Percentiles rank a stretch among this genome's conserved stretches.
These are phyloP conservation scores for Archegozetes longisetosus DNA, from an alignment of 1,140 invertebrate species.

Conservation along the genomic window DNA sequence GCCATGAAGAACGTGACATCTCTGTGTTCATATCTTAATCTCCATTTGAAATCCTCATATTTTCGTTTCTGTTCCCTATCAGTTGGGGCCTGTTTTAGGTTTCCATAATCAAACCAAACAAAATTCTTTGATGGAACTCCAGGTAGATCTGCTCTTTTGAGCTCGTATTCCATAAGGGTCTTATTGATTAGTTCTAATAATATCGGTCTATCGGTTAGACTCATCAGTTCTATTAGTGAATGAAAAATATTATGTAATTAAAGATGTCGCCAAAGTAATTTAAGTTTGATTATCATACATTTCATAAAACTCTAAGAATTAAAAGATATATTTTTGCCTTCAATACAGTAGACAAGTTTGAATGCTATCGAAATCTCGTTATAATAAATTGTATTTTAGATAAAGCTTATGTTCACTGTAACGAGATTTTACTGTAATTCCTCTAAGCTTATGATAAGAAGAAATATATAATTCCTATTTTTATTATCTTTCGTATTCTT, in stretches of 20 bases:
- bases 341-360: too few relatives aligned
- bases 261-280: not conserved
- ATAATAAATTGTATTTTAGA: too few relatives aligned
- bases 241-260: not conserved
- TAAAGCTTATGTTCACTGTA: too few relatives aligned
- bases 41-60: not conserved
- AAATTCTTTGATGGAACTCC: constrained; percentile 7
- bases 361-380: too few relatives aligned
- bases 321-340: too few relatives aligned
- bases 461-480: too few relatives aligned
- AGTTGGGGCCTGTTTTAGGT: not conserved
- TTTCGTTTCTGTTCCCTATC: not conserved
- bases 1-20: not conserved
- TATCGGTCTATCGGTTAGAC: not conserved
- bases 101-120: constrained; percentile 7
- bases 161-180: not conserved
- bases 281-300: not conserved
- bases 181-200: not conserved
- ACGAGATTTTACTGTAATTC: too few relatives aligned
- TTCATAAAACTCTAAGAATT: too few relatives aligned
- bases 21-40: not conserved
- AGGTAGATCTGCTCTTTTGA: not conserved
- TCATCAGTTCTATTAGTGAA: not conserved
- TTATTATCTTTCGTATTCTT: too few relatives aligned
- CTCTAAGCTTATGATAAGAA: too few relatives aligned